Evolutionary conservation across 2,888 invertebrate genomes (phyloP), one percentile per base, ranked within the genome.

Genomic region (Teleiodes luculella): DNA sequence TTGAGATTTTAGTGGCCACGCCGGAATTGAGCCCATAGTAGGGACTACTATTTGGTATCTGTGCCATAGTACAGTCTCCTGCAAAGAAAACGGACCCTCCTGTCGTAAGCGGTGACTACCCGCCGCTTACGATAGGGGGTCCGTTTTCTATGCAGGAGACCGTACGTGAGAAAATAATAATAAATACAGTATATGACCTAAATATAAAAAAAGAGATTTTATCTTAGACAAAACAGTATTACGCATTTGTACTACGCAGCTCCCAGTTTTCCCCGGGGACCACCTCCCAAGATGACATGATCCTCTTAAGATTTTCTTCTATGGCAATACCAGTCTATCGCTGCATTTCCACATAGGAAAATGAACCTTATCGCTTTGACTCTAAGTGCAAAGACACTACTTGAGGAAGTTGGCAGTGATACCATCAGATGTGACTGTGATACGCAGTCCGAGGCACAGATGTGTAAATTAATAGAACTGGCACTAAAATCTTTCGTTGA

Each of bases 241-340:
- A 47, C n/a, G n/a, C n/a, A n/a, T n/a, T n/a, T n/a, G n/a, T n/a
- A 39, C 41, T 43, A 35, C 52, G 52, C 33, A 52, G 45, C 43
- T 45, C 45, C 48, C 48, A 31, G 20, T 48, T 41, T 47, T 39
- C 53, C 53, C 39, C 35, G 0, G 18, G 24, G 53, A n/a, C 53
- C 18, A 53, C 53, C 53, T 53, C 53, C 53, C 53, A 53, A 48
- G 53, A 31, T 37, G 51, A 35, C 48, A 33, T 20, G 20, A 39
- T 41, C 41, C 49, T 49, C 49, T 33, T 49, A 8, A 51, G 39
- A 51, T 51, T 51, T 51, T 51, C 51, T 51, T 30, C 33, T 39
- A 51, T 31, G 51, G 43, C 24, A 41, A 43, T 18, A 52, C 52
- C 16, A 33, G 16, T 13, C 13, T 49, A 37, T n/a, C 20, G 14